phyloP scores from a whole-genome alignment of 2,113 vertebrate species.

The Trinectes maculatus region DNA sequence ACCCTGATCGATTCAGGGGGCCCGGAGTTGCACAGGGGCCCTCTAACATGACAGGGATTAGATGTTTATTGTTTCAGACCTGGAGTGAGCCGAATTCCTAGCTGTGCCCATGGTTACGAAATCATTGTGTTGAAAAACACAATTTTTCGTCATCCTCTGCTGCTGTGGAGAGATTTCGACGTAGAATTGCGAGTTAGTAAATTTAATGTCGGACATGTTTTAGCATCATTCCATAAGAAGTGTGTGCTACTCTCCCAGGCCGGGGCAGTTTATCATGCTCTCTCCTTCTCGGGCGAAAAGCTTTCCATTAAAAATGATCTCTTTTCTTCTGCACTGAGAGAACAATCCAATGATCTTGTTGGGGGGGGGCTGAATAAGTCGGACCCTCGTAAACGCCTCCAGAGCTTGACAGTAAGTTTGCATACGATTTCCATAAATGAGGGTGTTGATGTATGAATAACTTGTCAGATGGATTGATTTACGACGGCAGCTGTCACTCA shows the following conservation, averaged over 20 bases:
- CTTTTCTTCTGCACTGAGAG: neutral
- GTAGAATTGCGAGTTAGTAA: neutral
- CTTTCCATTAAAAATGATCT: constrained; percentile 14
- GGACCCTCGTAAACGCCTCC: constrained; percentile 29
- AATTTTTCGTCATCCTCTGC: neutral
- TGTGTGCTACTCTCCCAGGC: neutral
- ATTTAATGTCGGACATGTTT: neutral
- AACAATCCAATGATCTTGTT: constrained; percentile 30
- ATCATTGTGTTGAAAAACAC: neutral
- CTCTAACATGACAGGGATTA: constrained; percentile 64
- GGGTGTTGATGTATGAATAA: constrained; percentile 66
- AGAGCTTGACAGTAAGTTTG: constrained; percentile 46
- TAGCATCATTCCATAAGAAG: neutral
- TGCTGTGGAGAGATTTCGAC: neutral
- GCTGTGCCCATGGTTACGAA: constrained; percentile 16
- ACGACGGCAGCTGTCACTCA: constrained; percentile 60
- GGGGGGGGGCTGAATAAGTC: constrained; percentile 20
- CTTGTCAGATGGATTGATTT: constrained; percentile 68
- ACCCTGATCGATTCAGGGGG: constrained; percentile 53
- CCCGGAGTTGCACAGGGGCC: constrained; percentile 30
- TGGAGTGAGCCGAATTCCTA: constrained; percentile 32
- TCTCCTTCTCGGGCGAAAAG: constrained; percentile 3
- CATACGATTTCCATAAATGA: constrained; percentile 66
- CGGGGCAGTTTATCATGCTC: neutral
- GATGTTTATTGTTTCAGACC: constrained; percentile 62